Evolutionary conservation across 1,140 invertebrate genomes (phyloP).

Genomic region (Heliconius congener): DNA sequence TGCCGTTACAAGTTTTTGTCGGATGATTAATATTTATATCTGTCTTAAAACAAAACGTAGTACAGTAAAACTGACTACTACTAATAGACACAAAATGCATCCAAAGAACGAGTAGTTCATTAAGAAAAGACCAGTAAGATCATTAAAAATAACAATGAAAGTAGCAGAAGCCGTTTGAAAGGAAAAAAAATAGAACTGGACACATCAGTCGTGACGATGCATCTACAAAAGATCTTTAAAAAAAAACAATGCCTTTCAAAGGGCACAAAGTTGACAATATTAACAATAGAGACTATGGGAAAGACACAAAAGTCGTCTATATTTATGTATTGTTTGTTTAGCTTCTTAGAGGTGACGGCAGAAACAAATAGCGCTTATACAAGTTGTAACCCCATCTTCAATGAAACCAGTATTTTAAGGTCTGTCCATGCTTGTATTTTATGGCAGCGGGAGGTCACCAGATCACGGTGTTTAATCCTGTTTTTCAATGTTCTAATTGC

Average conservation of each 20-base stretch:
- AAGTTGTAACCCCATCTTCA: slow-evolving; percentile 58
- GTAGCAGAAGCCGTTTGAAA: slow-evolving; percentile 40
- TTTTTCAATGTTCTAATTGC: slow-evolving; percentile 74
- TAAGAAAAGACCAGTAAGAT: slow-evolving; percentile 39
- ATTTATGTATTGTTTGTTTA: slow-evolving; percentile 78
- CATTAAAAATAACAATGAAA: slow-evolving; percentile 34
- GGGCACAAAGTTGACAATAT: slow-evolving; percentile 73
- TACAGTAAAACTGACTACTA: background rate
- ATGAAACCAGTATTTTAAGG: slow-evolving; percentile 44
- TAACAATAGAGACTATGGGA: slow-evolving; percentile 70
- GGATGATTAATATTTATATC: background rate
- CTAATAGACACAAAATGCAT: slow-evolving; percentile 3
- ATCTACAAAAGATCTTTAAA: slow-evolving; percentile 47
- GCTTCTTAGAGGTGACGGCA: slow-evolving; percentile 69
- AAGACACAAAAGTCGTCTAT: slow-evolving; percentile 68
- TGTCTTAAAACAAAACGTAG: background rate
- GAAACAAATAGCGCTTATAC: slow-evolving; percentile 71
- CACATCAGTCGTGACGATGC: slow-evolving; percentile 44
- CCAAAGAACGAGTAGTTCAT: slow-evolving; percentile 32
- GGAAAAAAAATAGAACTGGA: slow-evolving; percentile 47
- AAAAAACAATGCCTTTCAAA: slow-evolving; percentile 61
- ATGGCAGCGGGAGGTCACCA: slow-evolving; percentile 34
- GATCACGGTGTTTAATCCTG: slow-evolving; percentile 41
- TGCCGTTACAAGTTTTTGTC: background rate
- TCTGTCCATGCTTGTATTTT: slow-evolving; percentile 18